phyloP scores from a whole-genome alignment of 2,113 vertebrate species.

The Cervus canadensis region DNA sequence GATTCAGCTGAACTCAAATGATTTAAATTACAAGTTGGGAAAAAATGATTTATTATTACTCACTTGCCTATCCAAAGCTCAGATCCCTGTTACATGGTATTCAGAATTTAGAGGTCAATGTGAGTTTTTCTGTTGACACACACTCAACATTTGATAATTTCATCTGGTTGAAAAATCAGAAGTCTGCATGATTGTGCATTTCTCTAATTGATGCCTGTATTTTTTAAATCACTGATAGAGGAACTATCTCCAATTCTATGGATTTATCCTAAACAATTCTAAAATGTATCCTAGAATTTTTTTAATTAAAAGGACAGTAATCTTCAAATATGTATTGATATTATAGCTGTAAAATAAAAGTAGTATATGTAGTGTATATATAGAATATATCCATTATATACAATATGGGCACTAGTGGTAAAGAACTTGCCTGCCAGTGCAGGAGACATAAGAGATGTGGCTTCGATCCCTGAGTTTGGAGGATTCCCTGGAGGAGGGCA shows the following conservation, averaged over 20 bases:
- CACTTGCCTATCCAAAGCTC: neutral
- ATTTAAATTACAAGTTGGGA: conserved; percentile 29
- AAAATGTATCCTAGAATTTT: neutral
- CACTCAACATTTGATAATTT: neutral
- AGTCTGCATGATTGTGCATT: neutral
- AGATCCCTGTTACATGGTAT: neutral
- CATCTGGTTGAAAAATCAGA: neutral
- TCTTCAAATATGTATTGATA: neutral
- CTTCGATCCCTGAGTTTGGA: neutral
- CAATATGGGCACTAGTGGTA: neutral
- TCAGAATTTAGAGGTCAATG: neutral
- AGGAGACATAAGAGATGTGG: neutral
- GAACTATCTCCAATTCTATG: neutral
- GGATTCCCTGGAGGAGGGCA: neutral
- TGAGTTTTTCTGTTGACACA: neutral
- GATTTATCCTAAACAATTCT: neutral
- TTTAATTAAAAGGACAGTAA: conserved; percentile 4
- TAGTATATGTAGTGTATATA: neutral
- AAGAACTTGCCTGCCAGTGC: neutral
- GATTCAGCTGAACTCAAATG: neutral
- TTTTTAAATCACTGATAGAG: neutral
- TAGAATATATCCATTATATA: neutral
- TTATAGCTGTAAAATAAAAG: neutral
- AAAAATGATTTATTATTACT: neutral
- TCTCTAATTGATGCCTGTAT: neutral